Evolutionary conservation across 2,888 invertebrate genomes (phyloP), one percentile per base, ranked within the genome.

Genomic region (Heliconius sara): DNA sequence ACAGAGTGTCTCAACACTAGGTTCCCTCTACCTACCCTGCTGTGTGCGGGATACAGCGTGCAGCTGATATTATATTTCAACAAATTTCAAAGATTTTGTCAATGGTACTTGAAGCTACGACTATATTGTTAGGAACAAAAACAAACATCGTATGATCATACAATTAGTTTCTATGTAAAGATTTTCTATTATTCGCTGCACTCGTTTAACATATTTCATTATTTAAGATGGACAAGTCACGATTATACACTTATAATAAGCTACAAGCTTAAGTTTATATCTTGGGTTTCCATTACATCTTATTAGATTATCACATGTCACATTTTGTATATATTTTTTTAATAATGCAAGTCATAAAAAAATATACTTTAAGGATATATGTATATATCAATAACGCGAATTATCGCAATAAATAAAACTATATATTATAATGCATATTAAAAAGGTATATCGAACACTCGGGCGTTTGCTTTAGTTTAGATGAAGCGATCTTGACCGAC

Each of bases 401-500:
- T 47, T 47, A 47, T 47, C 16, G 5, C 5, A 47, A 47, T 47
- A 47, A 47, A 47, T 16, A 47, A 47, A 47, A 47, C 47, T 47
- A 47, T 47, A 47, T 16, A 16, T 6, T 47, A 47, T 47, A 47
- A 47, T 47, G 47, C 57, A 9, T 22, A 22, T 57, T 57, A 6
- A 30, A 52, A 22, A 30, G 5, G 52, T 47, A 19, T 27, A 30
- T 72, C 22, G 4, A n/a, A n/a, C 39, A 30, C 22, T 10, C 22
- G 19, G 10, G 19, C 27, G 25, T 71, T 71, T 57, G 7, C 25
- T 72, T 22, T 57, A 47, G 47, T 47, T 47, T 27, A 57, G 30
- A 72, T 72, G 72, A 57, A 72, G 30, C 57, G 72, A 57, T n/a
- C 74, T 75, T 79, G 74, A 70, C 75, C 78, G 39, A 78, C 65